Evolutionary conservation across 2,113 vertebrate genomes (phyloP), one percentile per base, ranked within the genome.

Genomic region (Probosciger aterrimus): DNA sequence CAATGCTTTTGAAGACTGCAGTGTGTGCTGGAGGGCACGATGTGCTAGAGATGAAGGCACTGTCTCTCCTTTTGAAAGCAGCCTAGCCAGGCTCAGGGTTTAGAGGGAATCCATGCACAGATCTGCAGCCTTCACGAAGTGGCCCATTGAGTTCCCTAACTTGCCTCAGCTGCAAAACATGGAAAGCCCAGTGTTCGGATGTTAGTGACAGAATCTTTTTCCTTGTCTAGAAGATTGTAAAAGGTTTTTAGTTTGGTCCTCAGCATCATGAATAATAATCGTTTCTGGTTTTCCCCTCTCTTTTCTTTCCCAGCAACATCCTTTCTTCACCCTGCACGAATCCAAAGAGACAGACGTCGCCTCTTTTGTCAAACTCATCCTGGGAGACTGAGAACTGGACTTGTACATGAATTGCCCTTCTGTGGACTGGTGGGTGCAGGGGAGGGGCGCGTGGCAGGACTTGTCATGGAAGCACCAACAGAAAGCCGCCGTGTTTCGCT

Each of bases 311-410:
- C 97, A 99, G 99, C 98, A 99, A 99, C 99, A 99, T 98, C 98
- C 96, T 88, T 99, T 99, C 98, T 99, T 99, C 98, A 98, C 98
- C 84, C 96, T 98, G 97, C 99, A 99, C 15, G 99, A 99, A 98
- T 98, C 99, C 98, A 99, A 99, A 99, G 99, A 98, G 82, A 99
- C 99, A 86, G 99, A 99, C 77, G 99, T 99, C 98, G 99, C 99
- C 73, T 99, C 98, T 98, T 99, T 99, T 97, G 99, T 99, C 97
- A 99, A 99, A 95, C 97, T 98, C 96, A 99, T 99, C 98, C 96
- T 99, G 96, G 99, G 98, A 95, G 99, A 99, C 97, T 99, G 98
- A 99, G 97, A 95, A 91, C 86, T 94, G 97, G 97, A 97, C 94
- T 96, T 91, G 90, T 71, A 79, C 62, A 93, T 88, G 80, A 78